Percentiles rank a stretch among this genome's conserved stretches.
Conservation (phyloP, 1,140 invertebrate species). For the Phthorimaea operculella region DNA sequence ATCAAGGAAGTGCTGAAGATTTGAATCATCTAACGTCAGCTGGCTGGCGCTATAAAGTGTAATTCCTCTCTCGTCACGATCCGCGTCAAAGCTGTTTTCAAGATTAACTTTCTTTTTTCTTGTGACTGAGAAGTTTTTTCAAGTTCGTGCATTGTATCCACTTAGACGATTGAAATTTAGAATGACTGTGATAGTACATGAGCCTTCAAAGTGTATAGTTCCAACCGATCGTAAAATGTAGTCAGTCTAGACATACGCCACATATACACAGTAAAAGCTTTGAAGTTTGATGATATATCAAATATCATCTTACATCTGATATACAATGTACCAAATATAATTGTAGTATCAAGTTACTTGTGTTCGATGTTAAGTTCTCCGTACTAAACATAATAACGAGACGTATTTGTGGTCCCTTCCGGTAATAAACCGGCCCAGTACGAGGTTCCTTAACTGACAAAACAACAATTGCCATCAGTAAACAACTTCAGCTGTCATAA, state of each 20-base stretch:
- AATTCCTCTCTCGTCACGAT: neutral
- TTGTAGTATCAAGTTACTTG: too few species aligned
- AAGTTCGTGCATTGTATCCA: neutral
- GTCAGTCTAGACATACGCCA: too few species aligned
- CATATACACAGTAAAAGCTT: too few species aligned
- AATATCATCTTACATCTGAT: too few species aligned
- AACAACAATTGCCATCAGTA: conserved; percentile 17
- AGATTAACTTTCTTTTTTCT: neutral
- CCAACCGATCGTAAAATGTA: too few species aligned
- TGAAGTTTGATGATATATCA: too few species aligned
- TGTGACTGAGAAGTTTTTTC: neutral
- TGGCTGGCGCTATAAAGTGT: neutral
- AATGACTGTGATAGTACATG: neutral
- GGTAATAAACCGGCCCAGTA: too few species aligned
- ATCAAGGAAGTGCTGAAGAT: neutral
- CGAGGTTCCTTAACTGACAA: conserved; percentile 13
- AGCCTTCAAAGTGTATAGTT: too few species aligned
- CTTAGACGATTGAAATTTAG: conserved; percentile 1
- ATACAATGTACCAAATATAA: too few species aligned
- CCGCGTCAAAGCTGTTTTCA: conserved; percentile 2
- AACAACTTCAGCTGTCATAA: conserved; percentile 31
- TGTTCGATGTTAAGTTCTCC: too few species aligned
- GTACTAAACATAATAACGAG: too few species aligned
- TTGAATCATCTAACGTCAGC: neutral
- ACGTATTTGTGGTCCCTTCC: too few species aligned